Evolutionary conservation across 2,888 invertebrate species (phyloP).

Genomic region (Autographa pulchrina): DNA sequence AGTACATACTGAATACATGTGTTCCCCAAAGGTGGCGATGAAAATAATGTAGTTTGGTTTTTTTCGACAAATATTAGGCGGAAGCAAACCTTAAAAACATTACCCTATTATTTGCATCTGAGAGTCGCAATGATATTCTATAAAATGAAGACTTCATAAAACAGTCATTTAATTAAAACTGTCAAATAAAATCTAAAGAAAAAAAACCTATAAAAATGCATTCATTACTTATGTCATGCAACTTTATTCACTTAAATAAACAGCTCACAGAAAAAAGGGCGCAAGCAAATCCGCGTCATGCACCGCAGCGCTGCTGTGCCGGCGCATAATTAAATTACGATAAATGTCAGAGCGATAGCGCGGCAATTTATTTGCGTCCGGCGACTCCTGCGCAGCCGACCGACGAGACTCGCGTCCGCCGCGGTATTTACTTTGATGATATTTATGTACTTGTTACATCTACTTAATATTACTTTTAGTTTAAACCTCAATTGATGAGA

Average conservation of each 20-base stretch:
- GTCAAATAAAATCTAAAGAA: background rate
- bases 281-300: slow-evolving; percentile 39
- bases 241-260: slow-evolving; percentile 8
- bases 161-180: background rate
- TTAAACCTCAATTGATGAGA: background rate
- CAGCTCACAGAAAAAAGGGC: slow-evolving; percentile 17
- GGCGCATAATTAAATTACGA: slow-evolving; percentile 78
- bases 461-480: slow-evolving; percentile 8
- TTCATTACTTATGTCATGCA: slow-evolving; percentile 13
- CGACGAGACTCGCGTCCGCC: slow-evolving; percentile 47
- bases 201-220: background rate
- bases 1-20: no score
- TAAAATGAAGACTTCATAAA: background rate
- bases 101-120: no score
- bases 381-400: slow-evolving; percentile 50
- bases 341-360: slow-evolving; percentile 75
- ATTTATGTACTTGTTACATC: slow-evolving; percentile 40
- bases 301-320: slow-evolving; percentile 53
- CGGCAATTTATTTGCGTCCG: slow-evolving; percentile 67
- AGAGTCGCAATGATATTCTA: background rate
- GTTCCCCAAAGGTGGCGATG: no score
- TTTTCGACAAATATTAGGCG: no score
- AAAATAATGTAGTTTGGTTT: no score
- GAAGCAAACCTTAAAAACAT: no score
- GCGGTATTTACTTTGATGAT: slow-evolving; percentile 55